phyloP scores from a whole-genome alignment of 2,888 invertebrate species.

The Papilio elwesi region DNA sequence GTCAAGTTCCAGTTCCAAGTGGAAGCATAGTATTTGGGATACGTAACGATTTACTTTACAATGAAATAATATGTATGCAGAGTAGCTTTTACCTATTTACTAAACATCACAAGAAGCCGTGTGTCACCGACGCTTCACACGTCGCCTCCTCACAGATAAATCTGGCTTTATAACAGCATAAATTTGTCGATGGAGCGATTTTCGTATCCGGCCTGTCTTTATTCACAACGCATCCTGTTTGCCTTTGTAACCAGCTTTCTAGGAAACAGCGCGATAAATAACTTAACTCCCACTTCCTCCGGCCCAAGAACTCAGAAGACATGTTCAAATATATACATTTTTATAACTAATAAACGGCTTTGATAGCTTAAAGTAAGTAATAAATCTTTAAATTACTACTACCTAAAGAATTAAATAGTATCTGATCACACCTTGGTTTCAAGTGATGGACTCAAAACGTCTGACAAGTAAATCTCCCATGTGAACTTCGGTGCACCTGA shows the following conservation, averaged over 20 bases:
- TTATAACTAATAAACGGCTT: background rate
- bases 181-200: slow-evolving; percentile 80
- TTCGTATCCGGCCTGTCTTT: slow-evolving; percentile 74
- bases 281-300: slow-evolving; percentile 39
- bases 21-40: too few relatives aligned
- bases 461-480: background rate
- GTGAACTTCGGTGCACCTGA: background rate
- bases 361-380: background rate
- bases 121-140: slow-evolving; percentile 62
- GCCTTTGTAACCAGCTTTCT: slow-evolving; percentile 56
- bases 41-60: background rate
- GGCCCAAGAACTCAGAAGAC: slow-evolving; percentile 12
- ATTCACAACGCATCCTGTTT: slow-evolving; percentile 69
- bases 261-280: slow-evolving; percentile 52
- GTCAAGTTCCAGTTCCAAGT: too few relatives aligned
- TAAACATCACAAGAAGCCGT: slow-evolving; percentile 44
- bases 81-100: slow-evolving; percentile 33
- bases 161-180: slow-evolving; percentile 79
- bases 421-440: background rate
- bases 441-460: background rate
- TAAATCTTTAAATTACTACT: background rate
- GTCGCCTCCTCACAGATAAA: slow-evolving; percentile 73
- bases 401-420: background rate
- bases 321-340: slow-evolving; percentile 4
- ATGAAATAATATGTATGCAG: background rate